Conservation (phyloP, 1,140 invertebrate species). For the Rhysida immarginata region DNA sequence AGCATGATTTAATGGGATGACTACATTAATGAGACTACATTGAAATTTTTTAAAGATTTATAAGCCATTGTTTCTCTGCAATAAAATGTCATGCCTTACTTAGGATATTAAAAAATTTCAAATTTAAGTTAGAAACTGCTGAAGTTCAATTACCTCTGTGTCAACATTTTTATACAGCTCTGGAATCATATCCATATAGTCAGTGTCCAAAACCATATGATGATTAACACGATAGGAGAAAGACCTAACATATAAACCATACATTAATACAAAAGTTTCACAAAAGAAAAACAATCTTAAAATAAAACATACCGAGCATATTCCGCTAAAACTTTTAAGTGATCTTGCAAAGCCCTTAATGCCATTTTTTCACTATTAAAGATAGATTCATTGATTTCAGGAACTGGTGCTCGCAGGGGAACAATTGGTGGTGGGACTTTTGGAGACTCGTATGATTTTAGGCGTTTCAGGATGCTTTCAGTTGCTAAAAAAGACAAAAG, state of each 20-base stretch:
- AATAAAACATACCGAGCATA: constrained; percentile 37
- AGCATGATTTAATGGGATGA: too few species aligned
- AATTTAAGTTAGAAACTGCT: constrained; percentile 13
- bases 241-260: constrained; percentile 15
- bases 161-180: constrained; percentile 44
- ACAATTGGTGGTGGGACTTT: constrained; percentile 18
- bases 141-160: constrained; percentile 38
- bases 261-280: constrained; percentile 7
- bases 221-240: constrained; percentile 39
- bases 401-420: constrained; percentile 20
- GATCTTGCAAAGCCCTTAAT: constrained; percentile 27
- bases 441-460: constrained; percentile 28
- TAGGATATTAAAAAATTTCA: too few species aligned
- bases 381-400: constrained; percentile 19
- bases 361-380: constrained; percentile 20
- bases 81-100: too few species aligned
- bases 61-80: too few species aligned
- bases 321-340: constrained; percentile 39
- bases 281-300: constrained; percentile 10
- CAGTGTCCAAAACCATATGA: constrained; percentile 47
- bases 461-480: constrained; percentile 15
- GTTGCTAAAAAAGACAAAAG: constrained; percentile 11
- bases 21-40: too few species aligned
- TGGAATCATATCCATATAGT: constrained; percentile 46
- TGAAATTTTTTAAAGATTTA: too few species aligned